phyloP scores from a whole-genome alignment of 1,140 invertebrate species.

The Gryon sp. region DNA sequence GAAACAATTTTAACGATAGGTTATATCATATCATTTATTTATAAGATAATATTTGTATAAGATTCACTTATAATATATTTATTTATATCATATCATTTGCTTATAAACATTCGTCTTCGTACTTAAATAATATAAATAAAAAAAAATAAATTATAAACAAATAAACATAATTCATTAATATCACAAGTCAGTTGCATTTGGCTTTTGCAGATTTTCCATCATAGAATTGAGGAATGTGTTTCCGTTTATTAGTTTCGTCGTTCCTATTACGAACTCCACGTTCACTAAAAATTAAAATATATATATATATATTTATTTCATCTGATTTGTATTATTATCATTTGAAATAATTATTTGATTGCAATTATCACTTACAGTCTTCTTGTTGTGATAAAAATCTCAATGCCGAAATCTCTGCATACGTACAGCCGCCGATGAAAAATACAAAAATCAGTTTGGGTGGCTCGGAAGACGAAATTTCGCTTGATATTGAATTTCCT shows the following conservation, averaged over 20 bases:
- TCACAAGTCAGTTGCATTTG: too few relatives aligned
- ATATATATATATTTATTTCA: neutral
- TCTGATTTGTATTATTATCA: neutral
- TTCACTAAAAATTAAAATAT: constrained; percentile 84
- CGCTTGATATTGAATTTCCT: constrained; percentile 82
- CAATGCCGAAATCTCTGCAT: constrained; percentile 95
- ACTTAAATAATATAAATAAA: too few relatives aligned
- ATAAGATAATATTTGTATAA: too few relatives aligned
- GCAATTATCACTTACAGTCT: constrained; percentile 83
- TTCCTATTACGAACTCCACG: constrained; percentile 94
- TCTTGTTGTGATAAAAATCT: constrained; percentile 95
- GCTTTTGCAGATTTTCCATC: constrained; percentile 81
- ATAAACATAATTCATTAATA: too few relatives aligned
- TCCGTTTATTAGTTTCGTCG: constrained; percentile 96
- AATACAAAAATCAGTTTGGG: constrained; percentile 93
- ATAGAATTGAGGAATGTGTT: constrained; percentile 90
- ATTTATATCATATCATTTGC: too few relatives aligned
- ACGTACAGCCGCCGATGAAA: constrained; percentile 97
- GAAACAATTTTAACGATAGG: too few relatives aligned
- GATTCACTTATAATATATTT: too few relatives aligned
- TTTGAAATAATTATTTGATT: neutral
- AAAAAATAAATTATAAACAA: too few relatives aligned
- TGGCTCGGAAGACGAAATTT: constrained; percentile 84
- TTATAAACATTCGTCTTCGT: too few relatives aligned
- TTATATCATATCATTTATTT: too few relatives aligned